phyloP scores from a whole-genome alignment of 2,113 vertebrate genomes.

The Dermatemys mawii region DNA sequence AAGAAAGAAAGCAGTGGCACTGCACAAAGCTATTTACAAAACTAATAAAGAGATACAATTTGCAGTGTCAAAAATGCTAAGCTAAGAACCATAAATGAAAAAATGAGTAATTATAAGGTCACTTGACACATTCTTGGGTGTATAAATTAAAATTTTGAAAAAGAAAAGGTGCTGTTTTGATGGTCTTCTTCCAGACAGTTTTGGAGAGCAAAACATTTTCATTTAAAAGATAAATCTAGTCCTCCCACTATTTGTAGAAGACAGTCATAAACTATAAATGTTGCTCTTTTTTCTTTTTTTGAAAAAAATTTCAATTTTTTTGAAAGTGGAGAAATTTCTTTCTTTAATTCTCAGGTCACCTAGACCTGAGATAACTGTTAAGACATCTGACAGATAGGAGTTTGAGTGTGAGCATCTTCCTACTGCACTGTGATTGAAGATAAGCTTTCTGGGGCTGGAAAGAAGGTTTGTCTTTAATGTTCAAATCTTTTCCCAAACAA shows the following conservation, averaged over 20 bases:
- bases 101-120: background rate
- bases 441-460: background rate
- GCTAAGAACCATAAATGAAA: background rate
- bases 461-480: background rate
- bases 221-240: background rate
- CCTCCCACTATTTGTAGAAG: background rate
- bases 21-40: background rate
- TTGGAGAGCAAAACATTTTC: background rate
- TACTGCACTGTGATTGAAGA: background rate
- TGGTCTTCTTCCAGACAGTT: background rate
- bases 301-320: too few species aligned
- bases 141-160: background rate
- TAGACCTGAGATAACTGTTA: background rate
- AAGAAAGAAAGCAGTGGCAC: fast-evolving
- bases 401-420: background rate
- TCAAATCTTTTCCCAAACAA: background rate
- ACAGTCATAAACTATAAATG: background rate
- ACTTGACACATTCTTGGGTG: background rate
- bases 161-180: background rate
- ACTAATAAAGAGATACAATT: background rate
- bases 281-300: background rate
- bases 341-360: background rate
- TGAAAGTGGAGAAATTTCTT: background rate
- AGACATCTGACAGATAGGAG: background rate
- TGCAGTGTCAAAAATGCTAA: background rate